Conservation (phyloP, 2,888 invertebrate species). For the Mesoligia furuncula region DNA sequence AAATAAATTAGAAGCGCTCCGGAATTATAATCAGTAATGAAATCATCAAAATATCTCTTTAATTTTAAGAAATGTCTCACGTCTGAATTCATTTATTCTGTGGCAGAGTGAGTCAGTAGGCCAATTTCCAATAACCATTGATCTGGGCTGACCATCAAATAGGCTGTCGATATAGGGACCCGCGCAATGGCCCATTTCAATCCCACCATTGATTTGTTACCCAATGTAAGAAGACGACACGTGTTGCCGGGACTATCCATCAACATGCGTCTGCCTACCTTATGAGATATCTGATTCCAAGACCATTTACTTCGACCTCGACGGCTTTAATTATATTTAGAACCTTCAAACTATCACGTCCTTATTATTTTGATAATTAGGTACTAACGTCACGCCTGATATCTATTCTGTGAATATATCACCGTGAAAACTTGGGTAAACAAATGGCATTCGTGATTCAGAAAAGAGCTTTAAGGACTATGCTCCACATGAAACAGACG, state of each 20-base stretch:
- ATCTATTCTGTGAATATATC: too few species aligned
- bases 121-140: slow-evolving; percentile 63
- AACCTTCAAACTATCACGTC: neutral
- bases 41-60: neutral
- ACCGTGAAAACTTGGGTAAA: too few species aligned
- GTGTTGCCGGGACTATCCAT: slow-evolving; percentile 30
- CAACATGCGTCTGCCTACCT: neutral
- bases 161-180: slow-evolving; percentile 42
- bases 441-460: too few species aligned
- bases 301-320: neutral
- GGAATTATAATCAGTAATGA: neutral
- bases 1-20: neutral
- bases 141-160: slow-evolving; percentile 49
- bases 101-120: slow-evolving; percentile 48
- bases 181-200: slow-evolving; percentile 50
- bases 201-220: slow-evolving; percentile 55
- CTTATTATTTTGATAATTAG: neutral
- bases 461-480: too few species aligned
- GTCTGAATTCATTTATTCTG: slow-evolving; percentile 28
- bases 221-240: slow-evolving; percentile 34
- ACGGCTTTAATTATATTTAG: neutral
- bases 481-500: too few species aligned
- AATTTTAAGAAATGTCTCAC: neutral
- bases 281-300: neutral
- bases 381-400: neutral